These are phyloP conservation scores for Acridotheres tristis DNA, from an alignment of 2,797 vertebrate species.

Conservation along the genomic window DNA sequence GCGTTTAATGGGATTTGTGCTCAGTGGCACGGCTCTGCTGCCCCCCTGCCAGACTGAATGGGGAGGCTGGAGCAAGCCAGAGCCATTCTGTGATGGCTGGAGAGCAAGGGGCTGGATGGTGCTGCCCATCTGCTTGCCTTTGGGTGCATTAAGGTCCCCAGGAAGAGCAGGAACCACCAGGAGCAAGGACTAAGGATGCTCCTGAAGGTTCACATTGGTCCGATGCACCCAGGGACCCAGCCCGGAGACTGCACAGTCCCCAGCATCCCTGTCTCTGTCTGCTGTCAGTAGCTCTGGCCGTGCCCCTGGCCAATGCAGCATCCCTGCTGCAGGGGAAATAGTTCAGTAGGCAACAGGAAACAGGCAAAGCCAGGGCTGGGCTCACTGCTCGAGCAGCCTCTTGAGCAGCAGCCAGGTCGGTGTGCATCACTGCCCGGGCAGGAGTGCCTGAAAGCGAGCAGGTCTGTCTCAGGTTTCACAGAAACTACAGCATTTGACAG, in stretches of 20 bases:
- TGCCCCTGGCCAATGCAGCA: background rate
- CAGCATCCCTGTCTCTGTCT: background rate
- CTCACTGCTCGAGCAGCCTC: background rate
- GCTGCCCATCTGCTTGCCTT: background rate
- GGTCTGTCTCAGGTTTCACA: background rate
- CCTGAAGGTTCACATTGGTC: background rate
- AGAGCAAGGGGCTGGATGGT: background rate
- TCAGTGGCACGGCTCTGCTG: accelerated
- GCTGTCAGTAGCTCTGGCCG: background rate
- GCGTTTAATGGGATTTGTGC: conserved; percentile 30
- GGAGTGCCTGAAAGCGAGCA: background rate
- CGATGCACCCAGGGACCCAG: background rate
- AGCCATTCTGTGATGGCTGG: background rate
- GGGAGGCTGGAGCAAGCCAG: background rate
- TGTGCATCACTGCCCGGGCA: background rate
- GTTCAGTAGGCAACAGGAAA: background rate
- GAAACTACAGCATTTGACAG: background rate
- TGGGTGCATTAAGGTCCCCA: background rate
- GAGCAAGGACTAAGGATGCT: background rate
- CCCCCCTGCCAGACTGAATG: background rate
- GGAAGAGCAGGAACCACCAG: background rate
- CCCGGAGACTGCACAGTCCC: background rate
- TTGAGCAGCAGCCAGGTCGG: accelerated
- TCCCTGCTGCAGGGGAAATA: background rate
- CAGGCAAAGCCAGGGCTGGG: background rate